Percentiles rank a stretch among this genome's conserved stretches.
These are phyloP conservation scores for Apodemus agrarius DNA, from an alignment of 2,797 vertebrate genomes.

Conservation along the genomic window DNA sequence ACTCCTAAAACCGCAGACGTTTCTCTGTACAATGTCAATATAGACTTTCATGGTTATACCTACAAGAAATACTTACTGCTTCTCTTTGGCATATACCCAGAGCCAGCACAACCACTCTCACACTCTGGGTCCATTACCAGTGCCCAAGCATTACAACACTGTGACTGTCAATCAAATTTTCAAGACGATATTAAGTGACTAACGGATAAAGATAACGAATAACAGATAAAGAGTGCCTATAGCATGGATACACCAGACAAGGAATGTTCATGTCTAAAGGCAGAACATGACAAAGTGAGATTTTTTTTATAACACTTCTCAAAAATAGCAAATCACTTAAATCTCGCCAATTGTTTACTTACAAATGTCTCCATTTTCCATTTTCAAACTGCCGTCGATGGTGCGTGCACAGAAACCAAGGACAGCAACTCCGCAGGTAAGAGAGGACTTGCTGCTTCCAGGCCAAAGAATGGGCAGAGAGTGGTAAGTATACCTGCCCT, in stretches of 20 bases:
- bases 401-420: not conserved
- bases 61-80: not conserved
- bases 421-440: not conserved
- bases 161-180: not conserved
- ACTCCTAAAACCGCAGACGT: not conserved
- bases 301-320: not conserved
- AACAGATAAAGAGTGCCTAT: too few species aligned
- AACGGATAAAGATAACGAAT: too few species aligned
- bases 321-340: not conserved
- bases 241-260: not conserved
- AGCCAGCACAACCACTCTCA: not conserved
- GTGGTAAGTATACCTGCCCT: not conserved
- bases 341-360: not conserved
- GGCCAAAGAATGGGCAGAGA: not conserved
- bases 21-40: not conserved
- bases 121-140: not conserved
- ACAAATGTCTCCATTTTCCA: not conserved
- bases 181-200: not conserved
- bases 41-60: not conserved
- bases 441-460: not conserved
- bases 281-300: not conserved
- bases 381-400: not conserved
- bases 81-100: not conserved
- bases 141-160: not conserved
- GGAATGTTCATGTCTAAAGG: not conserved